Conservation (phyloP, 1,140 invertebrate species). For the Drosophila navojoa region DNA sequence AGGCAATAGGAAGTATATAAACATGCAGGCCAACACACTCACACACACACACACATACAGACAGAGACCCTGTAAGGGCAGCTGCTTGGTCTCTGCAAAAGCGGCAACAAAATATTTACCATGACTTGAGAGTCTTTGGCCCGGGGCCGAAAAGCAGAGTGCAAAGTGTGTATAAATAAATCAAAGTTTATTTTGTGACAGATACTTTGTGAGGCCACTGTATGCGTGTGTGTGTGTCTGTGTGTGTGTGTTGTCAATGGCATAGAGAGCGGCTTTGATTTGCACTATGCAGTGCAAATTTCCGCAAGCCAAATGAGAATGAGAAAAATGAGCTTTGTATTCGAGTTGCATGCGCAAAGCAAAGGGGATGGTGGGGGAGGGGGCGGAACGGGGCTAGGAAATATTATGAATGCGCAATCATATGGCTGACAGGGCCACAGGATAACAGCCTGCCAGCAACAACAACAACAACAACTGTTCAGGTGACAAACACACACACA, state of each 20-base stretch:
- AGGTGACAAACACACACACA: conserved; percentile 57
- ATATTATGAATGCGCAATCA: conserved; percentile 75
- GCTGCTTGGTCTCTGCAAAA: conserved; percentile 22
- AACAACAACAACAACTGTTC: conserved; percentile 24
- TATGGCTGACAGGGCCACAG: conserved; percentile 40
- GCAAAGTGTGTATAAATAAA: conserved; percentile 78
- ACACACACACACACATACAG: not conserved
- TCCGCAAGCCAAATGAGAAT: conserved; percentile 69
- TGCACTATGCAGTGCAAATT: conserved; percentile 59
- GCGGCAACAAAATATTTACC: conserved; percentile 50
- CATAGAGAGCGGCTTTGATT: conserved; percentile 61
- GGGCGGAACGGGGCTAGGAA: conserved; percentile 31
- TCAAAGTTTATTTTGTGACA: conserved; percentile 77
- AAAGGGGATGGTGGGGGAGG: not conserved
- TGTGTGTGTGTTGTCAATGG: conserved; percentile 37
- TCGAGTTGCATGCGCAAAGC: conserved; percentile 13
- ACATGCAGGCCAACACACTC: not conserved
- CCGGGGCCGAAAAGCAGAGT: conserved; percentile 44
- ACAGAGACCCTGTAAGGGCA: conserved; percentile 2
- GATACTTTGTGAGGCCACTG: conserved; percentile 39
- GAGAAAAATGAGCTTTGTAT: conserved; percentile 51
- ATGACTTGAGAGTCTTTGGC: conserved; percentile 53
- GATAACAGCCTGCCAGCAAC: conserved; percentile 7
- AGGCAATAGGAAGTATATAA: conserved; percentile 21
- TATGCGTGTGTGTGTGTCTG: conserved; percentile 4